These are phyloP conservation scores for Neodiprion virginianus DNA, from an alignment of 1,140 invertebrate species.

Conservation along the genomic window DNA sequence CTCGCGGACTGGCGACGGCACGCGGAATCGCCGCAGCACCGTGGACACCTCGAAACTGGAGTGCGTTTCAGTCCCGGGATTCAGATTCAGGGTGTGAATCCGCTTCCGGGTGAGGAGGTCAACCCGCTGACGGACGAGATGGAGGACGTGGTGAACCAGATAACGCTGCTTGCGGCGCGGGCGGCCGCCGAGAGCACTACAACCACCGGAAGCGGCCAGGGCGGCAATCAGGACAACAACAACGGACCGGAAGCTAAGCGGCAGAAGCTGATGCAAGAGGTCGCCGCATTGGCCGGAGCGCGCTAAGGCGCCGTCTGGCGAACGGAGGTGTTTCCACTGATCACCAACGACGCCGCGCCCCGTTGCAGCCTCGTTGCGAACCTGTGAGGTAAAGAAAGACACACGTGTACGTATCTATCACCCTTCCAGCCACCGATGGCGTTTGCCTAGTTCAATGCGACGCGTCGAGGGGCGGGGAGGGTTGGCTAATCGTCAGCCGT, in stretches of 20 bases:
- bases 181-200: conserved; percentile 65
- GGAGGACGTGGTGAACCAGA: conserved; percentile 85
- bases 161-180: conserved; percentile 76
- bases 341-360: not conserved
- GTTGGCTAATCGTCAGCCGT: too few relatives aligned
- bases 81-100: conserved; percentile 33
- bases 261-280: conserved; percentile 53
- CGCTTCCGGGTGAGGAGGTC: conserved; percentile 41
- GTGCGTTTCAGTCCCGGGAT: conserved; percentile 43
- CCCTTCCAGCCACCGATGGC: too few relatives aligned
- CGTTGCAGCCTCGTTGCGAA: too few relatives aligned
- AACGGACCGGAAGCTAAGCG: conserved; percentile 52
- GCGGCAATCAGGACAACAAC: conserved; percentile 48
- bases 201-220: conserved; percentile 19
- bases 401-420: too few relatives aligned
- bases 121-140: conserved; percentile 77
- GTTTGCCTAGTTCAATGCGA: too few relatives aligned
- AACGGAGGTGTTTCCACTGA: not conserved
- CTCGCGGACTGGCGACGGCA: conserved; percentile 72
- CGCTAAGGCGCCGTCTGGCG: conserved; percentile 33
- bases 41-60: conserved; percentile 46
- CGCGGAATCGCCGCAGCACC: conserved; percentile 67
- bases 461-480: too few relatives aligned
- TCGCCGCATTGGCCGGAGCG: conserved; percentile 50
- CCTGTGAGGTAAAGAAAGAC: too few relatives aligned